Base-by-base conservation (phyloP, 92 coral and sea anemone genomes). In the Zoanthus sansibaricus region DNA sequence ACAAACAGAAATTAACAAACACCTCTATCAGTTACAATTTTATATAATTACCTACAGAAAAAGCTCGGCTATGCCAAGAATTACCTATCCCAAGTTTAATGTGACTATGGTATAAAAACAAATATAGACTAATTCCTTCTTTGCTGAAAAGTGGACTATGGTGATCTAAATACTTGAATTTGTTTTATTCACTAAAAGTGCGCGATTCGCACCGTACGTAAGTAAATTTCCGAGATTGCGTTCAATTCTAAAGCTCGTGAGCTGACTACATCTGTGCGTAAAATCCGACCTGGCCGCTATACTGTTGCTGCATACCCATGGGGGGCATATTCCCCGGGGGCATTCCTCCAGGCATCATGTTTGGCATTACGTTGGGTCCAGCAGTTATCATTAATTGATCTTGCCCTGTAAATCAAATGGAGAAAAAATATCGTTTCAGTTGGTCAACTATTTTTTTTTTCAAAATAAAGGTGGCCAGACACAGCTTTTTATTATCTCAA, bases 311-410 rank as follows among this genome's bases (percentile, higher is more conserved):
- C 85, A 80, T 80, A 13, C 85, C 74, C 75, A 80, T 80, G 62
- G 89, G 87, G 30, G 92, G 87, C 56, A 89, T 88, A 62, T 70
- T 69, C 9, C 92, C 92, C 51, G 95, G 95, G 42, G 94, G 91
- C 94, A 95, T 86, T 54, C 93, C 85, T 31, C 88, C 88, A 30
- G 95, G 91, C 69, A 91, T 91, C 88, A 87, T 88, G 10, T 88
- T 90, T 0, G 97, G 98, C 13, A 94, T 94, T 87, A 96, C 92
- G 76, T 91, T 83, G 42, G 99, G 99, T 47, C 99, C 99, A 32
- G 98, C 98, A 75, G 99, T 97, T 56, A 97, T 87, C 99, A 97
- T 97, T 84, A 97, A 83, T 77, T 97, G 99, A 64, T 95, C 98
- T 48, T 89, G 94, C 45, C 98, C 99, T 97, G 78, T 62, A 74